These are phyloP conservation scores for Cotesia vestalis DNA, from an alignment of 1,140 invertebrate species.

Conservation along the genomic window DNA sequence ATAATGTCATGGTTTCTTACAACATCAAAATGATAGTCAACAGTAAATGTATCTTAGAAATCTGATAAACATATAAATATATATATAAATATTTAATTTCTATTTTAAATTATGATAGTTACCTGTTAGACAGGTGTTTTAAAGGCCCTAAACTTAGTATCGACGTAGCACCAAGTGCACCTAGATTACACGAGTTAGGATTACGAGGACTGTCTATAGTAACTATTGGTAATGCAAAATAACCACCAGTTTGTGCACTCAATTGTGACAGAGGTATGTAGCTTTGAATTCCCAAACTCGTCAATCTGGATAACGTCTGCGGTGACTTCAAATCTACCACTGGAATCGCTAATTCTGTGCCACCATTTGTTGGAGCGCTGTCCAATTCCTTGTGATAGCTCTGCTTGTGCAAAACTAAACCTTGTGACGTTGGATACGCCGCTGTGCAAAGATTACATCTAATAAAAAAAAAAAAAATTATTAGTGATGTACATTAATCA, in stretches of 20 bases:
- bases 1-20: too few relatives aligned
- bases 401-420: slow-evolving; percentile 74
- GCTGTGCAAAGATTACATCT: slow-evolving; percentile 78
- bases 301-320: slow-evolving; percentile 71
- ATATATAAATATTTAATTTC: background rate
- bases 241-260: slow-evolving; percentile 70
- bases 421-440: slow-evolving; percentile 73
- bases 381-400: slow-evolving; percentile 72
- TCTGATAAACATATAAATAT: slow-evolving; percentile 15
- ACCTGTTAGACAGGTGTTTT: slow-evolving; percentile 70
- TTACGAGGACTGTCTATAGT: slow-evolving; percentile 73
- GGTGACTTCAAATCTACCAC: slow-evolving; percentile 77
- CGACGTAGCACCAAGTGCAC: slow-evolving; percentile 73
- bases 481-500: background rate
- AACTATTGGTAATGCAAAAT: slow-evolving; percentile 78
- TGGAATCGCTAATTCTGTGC: slow-evolving; percentile 74
- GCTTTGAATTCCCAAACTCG: slow-evolving; percentile 75
- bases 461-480: slow-evolving; percentile 46
- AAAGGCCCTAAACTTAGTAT: slow-evolving; percentile 76
- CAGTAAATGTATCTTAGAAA: background rate
- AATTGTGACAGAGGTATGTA: slow-evolving; percentile 77
- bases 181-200: slow-evolving; percentile 69
- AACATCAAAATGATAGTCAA: background rate
- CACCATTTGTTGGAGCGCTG: slow-evolving; percentile 53
- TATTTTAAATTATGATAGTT: slow-evolving; percentile 49